Percentiles rank a stretch among this genome's conserved stretches.
Conservation (phyloP, 2,113 vertebrate species). For the Manacus vitellinus region DNA sequence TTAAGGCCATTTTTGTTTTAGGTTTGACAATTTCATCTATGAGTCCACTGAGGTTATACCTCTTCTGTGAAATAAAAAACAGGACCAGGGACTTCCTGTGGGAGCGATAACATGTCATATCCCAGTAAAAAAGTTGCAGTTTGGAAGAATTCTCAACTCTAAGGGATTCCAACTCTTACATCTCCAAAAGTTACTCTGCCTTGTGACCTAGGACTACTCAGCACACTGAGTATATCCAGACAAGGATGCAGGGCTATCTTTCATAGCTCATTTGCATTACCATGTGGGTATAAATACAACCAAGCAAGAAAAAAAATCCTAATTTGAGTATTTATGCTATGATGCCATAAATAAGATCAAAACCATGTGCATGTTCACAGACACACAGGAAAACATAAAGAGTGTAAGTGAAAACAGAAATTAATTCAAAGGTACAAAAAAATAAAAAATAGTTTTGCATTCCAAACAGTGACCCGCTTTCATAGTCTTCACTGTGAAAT, state of each 20-base stretch:
- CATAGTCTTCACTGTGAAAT: not conserved
- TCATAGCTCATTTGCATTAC: not conserved
- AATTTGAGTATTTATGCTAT: not conserved
- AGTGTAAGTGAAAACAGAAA: not conserved
- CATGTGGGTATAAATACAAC: not conserved
- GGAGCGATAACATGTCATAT: not conserved
- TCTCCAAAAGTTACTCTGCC: not conserved
- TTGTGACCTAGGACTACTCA: not conserved
- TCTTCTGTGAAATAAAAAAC: not conserved
- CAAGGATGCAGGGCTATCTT: not conserved
- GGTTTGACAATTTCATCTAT: not conserved
- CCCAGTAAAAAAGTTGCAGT: not conserved
- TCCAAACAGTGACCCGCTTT: not conserved
- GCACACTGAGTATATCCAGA: not conserved
- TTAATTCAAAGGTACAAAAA: not conserved
- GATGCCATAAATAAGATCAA: not conserved
- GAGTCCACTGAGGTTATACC: not conserved
- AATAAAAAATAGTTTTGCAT: not conserved
- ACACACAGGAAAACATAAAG: not conserved
- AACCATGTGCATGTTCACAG: not conserved
- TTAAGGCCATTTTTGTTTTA: not conserved
- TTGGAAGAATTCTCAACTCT: not conserved
- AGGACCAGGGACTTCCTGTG: not conserved
- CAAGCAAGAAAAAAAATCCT: rapidly evolving
- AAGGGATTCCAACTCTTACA: not conserved